Evolutionary conservation across 2,113 vertebrate species (phyloP).

Genomic region (Rissa tridactyla): DNA sequence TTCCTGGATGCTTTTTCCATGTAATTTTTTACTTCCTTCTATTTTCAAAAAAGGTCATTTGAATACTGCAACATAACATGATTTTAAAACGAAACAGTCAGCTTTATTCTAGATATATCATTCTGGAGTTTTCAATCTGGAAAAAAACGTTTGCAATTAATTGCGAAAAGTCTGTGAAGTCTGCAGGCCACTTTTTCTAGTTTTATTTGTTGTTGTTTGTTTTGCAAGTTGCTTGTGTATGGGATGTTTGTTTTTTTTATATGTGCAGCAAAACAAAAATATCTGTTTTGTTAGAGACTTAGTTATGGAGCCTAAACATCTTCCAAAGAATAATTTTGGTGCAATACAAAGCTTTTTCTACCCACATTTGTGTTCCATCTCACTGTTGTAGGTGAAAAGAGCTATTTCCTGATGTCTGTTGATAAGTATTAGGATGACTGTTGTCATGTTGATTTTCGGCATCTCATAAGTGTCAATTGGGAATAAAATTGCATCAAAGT

Average conservation of each 20-base stretch:
- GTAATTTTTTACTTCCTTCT: slow-evolving; percentile 15
- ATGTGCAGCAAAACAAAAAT: neutral
- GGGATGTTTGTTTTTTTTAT: neutral
- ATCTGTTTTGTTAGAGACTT: neutral
- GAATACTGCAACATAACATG: neutral
- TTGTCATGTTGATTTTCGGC: neutral
- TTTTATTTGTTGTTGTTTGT: neutral
- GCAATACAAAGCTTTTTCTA: neutral
- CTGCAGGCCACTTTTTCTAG: neutral
- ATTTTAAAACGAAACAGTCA: neutral
- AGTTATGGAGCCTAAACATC: neutral
- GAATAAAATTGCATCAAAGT: neutral
- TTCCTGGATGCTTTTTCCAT: neutral
- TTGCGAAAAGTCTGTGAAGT: neutral
- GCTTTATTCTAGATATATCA: neutral
- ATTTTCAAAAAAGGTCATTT: neutral
- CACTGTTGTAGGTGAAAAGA: neutral
- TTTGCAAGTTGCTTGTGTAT: neutral
- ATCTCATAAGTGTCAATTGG: neutral
- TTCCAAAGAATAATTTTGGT: neutral
- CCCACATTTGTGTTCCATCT: neutral
- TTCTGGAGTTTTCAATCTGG: neutral
- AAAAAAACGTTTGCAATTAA: neutral
- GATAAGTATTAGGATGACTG: neutral
- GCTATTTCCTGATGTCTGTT: neutral